Conservation (phyloP, 2,797 vertebrate genomes). For the Pampus argenteus region DNA sequence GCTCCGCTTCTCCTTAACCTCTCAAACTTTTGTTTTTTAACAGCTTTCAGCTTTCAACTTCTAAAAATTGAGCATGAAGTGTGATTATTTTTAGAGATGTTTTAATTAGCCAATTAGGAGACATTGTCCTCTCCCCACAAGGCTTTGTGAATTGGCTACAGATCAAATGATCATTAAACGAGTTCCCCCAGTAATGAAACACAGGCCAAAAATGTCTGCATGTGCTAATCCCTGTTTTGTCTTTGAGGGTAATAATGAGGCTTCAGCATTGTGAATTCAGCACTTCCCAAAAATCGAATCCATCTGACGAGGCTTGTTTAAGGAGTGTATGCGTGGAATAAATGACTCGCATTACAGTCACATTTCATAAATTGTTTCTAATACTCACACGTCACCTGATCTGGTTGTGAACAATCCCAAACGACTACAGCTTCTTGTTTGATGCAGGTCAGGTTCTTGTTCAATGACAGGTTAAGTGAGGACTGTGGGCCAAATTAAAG, state of each 20-base stretch:
- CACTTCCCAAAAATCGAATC: conserved; percentile 52
- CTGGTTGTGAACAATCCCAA: conserved; percentile 12
- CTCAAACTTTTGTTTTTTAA: conserved; percentile 29
- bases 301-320: conserved; percentile 44
- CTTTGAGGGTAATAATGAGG: conserved; percentile 58
- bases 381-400: background rate
- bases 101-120: conserved; percentile 66
- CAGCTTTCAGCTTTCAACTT: conserved; percentile 45
- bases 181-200: conserved; percentile 67
- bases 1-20: conserved; percentile 28
- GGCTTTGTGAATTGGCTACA: conserved; percentile 57
- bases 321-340: conserved; percentile 41
- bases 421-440: background rate
- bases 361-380: conserved; percentile 4
- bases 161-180: conserved; percentile 71
- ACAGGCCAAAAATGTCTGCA: conserved; percentile 59
- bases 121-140: conserved; percentile 44
- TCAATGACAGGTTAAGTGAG: background rate
- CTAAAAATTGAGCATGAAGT: conserved; percentile 39
- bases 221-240: conserved; percentile 56
- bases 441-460: conserved; percentile 1
- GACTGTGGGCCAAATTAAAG: background rate
- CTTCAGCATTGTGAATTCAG: conserved; percentile 40
- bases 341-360: conserved; percentile 9
- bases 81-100: conserved; percentile 62